Evolutionary conservation across 1,140 invertebrate genomes (phyloP).

Genomic region (Drosophila oshimai): DNA sequence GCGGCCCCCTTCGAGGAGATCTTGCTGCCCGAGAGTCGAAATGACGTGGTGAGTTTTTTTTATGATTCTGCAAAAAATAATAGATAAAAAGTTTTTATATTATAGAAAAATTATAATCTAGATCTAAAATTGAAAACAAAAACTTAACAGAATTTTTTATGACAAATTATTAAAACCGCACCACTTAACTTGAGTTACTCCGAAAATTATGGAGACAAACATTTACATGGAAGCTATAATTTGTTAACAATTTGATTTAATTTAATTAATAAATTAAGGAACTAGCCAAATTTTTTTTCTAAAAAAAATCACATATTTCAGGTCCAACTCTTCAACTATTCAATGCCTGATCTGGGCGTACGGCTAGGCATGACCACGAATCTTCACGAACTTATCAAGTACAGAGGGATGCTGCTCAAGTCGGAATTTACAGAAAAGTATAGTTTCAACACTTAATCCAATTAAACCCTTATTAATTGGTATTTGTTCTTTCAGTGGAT

Average conservation of each 20-base stretch:
- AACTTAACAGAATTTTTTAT: too few species aligned
- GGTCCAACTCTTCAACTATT: conserved; percentile 74
- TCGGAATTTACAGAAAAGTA: conserved; percentile 82
- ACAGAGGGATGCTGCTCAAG: conserved; percentile 78
- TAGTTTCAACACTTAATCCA: not conserved
- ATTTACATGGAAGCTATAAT: too few species aligned
- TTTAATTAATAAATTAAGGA: too few species aligned
- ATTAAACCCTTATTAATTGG: not conserved
- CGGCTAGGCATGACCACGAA: conserved; percentile 69
- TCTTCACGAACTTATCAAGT: conserved; percentile 74
- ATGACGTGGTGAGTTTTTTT: conserved; percentile 55
- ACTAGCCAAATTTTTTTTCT: too few species aligned
- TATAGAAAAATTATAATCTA: not conserved
- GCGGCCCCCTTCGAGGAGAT: conserved; percentile 66
- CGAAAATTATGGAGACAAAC: too few species aligned
- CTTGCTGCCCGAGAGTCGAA: conserved; percentile 64
- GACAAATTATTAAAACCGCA: too few species aligned
- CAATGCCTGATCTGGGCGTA: conserved; percentile 71
- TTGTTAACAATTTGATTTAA: too few species aligned
- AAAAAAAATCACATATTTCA: too few species aligned
- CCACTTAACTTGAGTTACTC: too few species aligned
- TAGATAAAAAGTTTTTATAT: too few species aligned
- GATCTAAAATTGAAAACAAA: too few species aligned
- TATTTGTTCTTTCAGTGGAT: conserved; percentile 51
- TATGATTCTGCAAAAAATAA: not conserved